Evolutionary conservation across 2,888 invertebrate genomes (phyloP).

Genomic region (Exephanes ischioxanthus): DNA sequence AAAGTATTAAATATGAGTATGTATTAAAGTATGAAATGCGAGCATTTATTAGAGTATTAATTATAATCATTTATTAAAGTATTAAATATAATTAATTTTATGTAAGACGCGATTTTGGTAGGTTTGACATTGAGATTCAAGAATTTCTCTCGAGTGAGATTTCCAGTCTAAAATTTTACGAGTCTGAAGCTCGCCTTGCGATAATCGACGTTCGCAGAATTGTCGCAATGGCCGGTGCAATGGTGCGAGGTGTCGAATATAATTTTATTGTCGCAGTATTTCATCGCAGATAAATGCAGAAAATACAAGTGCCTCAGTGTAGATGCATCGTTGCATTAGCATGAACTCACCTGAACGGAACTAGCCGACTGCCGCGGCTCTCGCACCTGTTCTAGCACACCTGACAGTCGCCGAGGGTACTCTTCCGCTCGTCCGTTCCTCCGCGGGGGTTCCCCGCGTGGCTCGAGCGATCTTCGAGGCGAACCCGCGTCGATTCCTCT

Average conservation of each 20-base stretch:
- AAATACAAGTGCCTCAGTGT: constrained; percentile 3
- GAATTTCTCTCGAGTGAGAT: background rate
- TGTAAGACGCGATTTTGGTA: background rate
- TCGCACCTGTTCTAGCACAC: constrained; percentile 73
- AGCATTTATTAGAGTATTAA: too few relatives aligned
- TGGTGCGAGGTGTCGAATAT: background rate
- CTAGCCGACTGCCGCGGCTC: constrained; percentile 54
- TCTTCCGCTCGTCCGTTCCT: constrained; percentile 51
- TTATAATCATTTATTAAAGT: too few relatives aligned
- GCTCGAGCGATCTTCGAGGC: background rate
- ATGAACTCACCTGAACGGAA: constrained; percentile 68
- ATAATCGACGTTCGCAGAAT: background rate
- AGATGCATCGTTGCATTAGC: constrained; percentile 18
- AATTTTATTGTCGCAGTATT: constrained; percentile 12
- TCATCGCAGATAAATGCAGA: background rate
- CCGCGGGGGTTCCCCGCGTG: constrained; percentile 66
- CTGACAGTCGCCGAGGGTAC: constrained; percentile 66
- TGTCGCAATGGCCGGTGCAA: background rate
- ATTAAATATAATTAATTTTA: background rate
- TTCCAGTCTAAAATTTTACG: background rate
- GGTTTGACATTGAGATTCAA: background rate
- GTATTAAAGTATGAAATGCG: too few relatives aligned
- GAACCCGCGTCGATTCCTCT: constrained; percentile 19
- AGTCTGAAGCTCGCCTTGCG: background rate
- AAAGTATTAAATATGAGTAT: background rate